phyloP scores from a whole-genome alignment of 2,888 invertebrate genomes.

The Ectobius pallidus region DNA sequence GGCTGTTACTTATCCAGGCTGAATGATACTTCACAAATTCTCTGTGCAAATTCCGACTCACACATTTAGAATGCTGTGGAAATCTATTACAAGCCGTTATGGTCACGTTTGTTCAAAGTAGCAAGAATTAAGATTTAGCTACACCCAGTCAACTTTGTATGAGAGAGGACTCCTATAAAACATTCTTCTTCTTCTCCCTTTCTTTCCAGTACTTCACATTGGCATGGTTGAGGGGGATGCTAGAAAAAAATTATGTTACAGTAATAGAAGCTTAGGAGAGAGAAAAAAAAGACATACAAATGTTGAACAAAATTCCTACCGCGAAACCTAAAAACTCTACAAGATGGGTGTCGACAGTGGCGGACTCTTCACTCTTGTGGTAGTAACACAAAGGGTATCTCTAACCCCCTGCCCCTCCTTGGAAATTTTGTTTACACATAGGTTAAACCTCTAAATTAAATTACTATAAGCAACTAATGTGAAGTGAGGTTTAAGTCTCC shows the following conservation, averaged over 20 bases:
- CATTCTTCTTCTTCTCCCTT: background rate
- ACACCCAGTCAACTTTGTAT: background rate
- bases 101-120: background rate
- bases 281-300: background rate
- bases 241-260: background rate
- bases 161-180: slow-evolving; percentile 1
- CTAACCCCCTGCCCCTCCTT: no score
- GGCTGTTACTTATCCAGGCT: no score
- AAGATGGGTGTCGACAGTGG: background rate
- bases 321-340: background rate
- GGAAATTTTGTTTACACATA: no score
- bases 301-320: background rate
- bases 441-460: no score
- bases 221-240: background rate
- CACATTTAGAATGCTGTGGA: background rate
- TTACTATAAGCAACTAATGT: no score
- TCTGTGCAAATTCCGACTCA: background rate
- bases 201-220: background rate
- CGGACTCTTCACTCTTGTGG: no score
- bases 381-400: no score
- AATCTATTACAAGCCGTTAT: background rate
- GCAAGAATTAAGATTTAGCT: background rate
- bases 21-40: no score
- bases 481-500: no score
- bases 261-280: background rate